Base-by-base conservation (phyloP, 2,797 vertebrate species). In the Sebastes trivittatus region DNA sequence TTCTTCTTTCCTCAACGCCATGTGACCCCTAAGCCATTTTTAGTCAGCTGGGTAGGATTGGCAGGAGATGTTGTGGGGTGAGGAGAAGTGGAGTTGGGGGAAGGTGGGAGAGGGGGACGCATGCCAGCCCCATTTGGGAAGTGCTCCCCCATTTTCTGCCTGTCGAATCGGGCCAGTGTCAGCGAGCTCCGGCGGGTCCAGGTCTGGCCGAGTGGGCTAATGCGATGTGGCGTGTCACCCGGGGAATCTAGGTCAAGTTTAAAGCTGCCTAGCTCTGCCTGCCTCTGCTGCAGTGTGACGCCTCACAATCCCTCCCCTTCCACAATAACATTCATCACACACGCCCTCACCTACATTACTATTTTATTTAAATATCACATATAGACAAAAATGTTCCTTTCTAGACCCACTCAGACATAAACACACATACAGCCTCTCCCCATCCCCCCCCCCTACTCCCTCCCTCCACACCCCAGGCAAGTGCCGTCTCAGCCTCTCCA, bases 181-280 rank as follows among this genome's bases (percentile, higher is more conserved):
- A 95, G 84, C 27, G 83, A 87, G 90, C 95, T 95, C 95, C 93
- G 90, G 94, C 88, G 95, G 96, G 95, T 92, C 88, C 95, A 84
- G 93, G 87, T 93, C 90, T 86, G 95, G 90, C 89, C 84, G 65
- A 87, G 85, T 96, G 94, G 93, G 87, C 94, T 97, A 97, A 98
- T 97, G 85, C 91, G 88, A 94, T 94, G 96, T 97, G 96, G 94
- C 97, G 64, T 95, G 95, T 95, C 96, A 94, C 91, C 93, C 89
- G 86, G 74, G 74, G 91, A 96, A 98, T 97, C 94, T 97, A 96
- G 97, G 97, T 97, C 97, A 97, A 95, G 95, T 97, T 97, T 94
- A 95, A 94, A 96, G 94, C 93, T 86, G 78, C 83, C 93, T 89
- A 8, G 36, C 83, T 92, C 82, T 82, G 67, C 84, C 87, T 76